phyloP scores from a whole-genome alignment of 2,888 invertebrate genomes.

The Melanchra persicariae region DNA sequence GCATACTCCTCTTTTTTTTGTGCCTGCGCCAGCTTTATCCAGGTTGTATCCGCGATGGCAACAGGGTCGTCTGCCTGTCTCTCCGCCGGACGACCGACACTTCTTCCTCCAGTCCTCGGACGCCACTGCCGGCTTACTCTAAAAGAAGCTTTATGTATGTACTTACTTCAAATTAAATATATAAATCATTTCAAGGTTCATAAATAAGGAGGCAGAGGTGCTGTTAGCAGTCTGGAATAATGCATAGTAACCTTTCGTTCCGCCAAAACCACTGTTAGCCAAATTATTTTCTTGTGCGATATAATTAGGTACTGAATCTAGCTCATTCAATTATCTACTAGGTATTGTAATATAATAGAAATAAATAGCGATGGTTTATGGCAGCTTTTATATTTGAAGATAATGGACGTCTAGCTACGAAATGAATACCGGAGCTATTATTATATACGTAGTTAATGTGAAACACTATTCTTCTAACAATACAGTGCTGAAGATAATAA shows the following conservation, averaged over 20 bases:
- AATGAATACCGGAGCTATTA: constrained; percentile 16
- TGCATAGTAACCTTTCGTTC: not conserved
- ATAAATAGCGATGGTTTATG: not conserved
- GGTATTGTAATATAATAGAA: not conserved
- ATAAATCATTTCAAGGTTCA: not conserved
- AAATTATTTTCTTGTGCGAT: not conserved
- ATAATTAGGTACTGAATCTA: not conserved
- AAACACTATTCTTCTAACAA: constrained; percentile 19
- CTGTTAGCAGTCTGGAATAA: not conserved
- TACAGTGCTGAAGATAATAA: not conserved
- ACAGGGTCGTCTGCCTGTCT: too few species aligned
- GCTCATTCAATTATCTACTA: not conserved
- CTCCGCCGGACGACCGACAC: too few species aligned
- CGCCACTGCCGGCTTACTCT: too few species aligned
- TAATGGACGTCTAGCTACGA: constrained; percentile 10
- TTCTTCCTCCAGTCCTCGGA: too few species aligned
- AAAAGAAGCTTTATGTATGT: too few species aligned
- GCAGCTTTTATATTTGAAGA: constrained; percentile 24
- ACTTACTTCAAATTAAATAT: not conserved
- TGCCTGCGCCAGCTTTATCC: too few species aligned
- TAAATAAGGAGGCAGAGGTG: not conserved
- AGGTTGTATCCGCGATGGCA: too few species aligned
- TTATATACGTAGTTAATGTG: not conserved
- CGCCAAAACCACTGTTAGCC: not conserved
- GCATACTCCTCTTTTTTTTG: too few species aligned